phyloP scores from a whole-genome alignment of 2,888 invertebrate species.

The Drosophila paranaensis region DNA sequence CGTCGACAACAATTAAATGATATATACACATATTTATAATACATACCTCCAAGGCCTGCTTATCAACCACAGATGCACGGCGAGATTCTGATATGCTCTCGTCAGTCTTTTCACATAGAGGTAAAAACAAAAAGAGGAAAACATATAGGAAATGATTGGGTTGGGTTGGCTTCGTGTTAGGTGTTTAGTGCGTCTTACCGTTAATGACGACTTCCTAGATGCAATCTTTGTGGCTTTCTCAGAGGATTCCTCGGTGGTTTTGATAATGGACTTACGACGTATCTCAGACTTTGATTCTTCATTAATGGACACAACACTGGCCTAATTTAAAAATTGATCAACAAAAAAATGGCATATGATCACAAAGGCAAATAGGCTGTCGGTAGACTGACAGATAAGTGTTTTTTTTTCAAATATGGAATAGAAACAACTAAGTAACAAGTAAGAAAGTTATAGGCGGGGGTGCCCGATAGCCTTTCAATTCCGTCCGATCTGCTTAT shows the following conservation, averaged over 20 bases:
- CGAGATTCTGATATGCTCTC: conserved; percentile 75
- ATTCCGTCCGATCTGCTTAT: too few species aligned
- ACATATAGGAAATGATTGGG: background rate
- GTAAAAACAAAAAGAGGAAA: background rate
- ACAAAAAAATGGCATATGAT: conserved; percentile 5
- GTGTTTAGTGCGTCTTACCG: conserved; percentile 63
- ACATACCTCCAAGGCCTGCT: conserved; percentile 81
- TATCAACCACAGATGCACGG: conserved; percentile 81
- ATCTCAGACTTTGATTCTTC: conserved; percentile 76
- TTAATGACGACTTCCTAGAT: conserved; percentile 81
- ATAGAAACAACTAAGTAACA: too few species aligned
- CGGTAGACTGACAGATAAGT: too few species aligned
- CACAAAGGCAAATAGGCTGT: too few species aligned
- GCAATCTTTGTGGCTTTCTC: conserved; percentile 72
- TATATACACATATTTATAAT: background rate
- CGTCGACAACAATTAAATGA: background rate
- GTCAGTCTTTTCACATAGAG: conserved; percentile 65
- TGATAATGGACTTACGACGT: conserved; percentile 76
- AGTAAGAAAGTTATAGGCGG: too few species aligned
- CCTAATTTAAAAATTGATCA: conserved; percentile 38
- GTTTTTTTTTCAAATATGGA: too few species aligned
- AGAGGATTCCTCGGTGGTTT: conserved; percentile 58
- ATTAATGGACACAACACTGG: conserved; percentile 69
- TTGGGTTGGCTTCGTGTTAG: background rate
- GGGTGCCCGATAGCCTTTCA: too few species aligned